A percentile compares a stretch with the other conserved stretches of the same genome.
These are phyloP conservation scores for Sebastes aleutianus DNA, from an alignment of 2,797 vertebrate species.

Conservation along the genomic window DNA sequence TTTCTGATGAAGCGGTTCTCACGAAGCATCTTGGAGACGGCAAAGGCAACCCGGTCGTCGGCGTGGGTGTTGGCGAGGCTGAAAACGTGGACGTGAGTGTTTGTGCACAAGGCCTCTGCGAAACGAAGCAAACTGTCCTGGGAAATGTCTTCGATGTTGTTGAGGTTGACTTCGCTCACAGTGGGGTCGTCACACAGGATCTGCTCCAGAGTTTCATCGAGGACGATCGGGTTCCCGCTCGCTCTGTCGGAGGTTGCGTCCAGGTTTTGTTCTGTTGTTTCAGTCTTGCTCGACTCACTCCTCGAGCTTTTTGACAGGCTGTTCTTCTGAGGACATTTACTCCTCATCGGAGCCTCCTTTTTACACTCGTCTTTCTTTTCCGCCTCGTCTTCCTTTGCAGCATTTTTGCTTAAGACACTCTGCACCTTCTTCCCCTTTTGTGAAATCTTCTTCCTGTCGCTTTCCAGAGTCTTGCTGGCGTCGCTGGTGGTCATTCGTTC, in stretches of 20 bases:
- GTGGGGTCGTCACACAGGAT: conserved; percentile 81
- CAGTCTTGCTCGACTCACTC: conserved; percentile 2
- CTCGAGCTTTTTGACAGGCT: background rate
- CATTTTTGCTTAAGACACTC: conserved; percentile 11
- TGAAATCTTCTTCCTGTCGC: conserved; percentile 66
- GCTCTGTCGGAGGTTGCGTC: conserved; percentile 70
- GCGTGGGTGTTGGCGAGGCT: conserved; percentile 90
- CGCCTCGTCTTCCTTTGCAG: conserved; percentile 35
- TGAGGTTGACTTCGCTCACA: conserved; percentile 87
- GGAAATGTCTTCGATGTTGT: conserved; percentile 92
- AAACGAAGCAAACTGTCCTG: conserved; percentile 85
- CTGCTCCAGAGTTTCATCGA: conserved; percentile 88
- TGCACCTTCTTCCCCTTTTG: conserved; percentile 59
- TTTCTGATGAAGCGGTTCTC: conserved; percentile 84
- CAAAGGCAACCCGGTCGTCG: conserved; percentile 86
- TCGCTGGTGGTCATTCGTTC: conserved; percentile 78
- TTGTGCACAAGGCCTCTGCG: conserved; percentile 85
- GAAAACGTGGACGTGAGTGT: conserved; percentile 86
- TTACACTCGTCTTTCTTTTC: conserved; percentile 60
- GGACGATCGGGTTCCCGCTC: conserved; percentile 85
- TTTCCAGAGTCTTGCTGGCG: conserved; percentile 73
- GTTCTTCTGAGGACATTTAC: conserved; percentile 18
- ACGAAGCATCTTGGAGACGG: conserved; percentile 86
- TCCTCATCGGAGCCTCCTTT: conserved; percentile 17
- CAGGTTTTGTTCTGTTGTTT: conserved; percentile 30